Evolutionary conservation across 2,113 vertebrate species (phyloP), one percentile per base, ranked within the genome.

Genomic region (Ochotona curzoniae): DNA sequence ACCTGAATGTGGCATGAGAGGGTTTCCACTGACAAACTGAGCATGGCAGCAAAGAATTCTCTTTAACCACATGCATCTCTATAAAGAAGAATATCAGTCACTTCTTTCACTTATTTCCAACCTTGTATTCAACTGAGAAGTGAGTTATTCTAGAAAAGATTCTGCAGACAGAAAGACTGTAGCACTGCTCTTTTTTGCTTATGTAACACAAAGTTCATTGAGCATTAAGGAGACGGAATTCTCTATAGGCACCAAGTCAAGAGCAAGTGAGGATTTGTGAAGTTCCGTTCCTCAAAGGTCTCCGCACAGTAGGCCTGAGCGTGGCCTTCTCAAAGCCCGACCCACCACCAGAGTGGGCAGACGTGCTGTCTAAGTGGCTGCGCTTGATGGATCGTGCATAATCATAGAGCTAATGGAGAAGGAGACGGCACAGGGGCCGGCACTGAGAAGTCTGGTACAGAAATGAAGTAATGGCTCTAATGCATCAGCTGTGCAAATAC

Each of bases 321-420:
- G 89, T 76, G 7, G 38, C 66, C 44, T 28, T 70, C 73, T 73
- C 1, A 0, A 5, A 26, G 47, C 49, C 49, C 2, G 47, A 25
- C 78, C 73, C 15, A 2, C 76, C 2, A 0, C 5, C 12, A 64
- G 87, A 87, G 38, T 18, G 25, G 70, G 47, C 54, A 35, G 90
- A 66, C 10, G 0, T 13, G 30, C 61, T 15, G 4, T 75, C 92
- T 95, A 44, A 85, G 20, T 85, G 81, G 75, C 83, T 88, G 57
- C 66, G 51, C 78, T 90, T 49, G 0, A 23, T 57, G 51, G 91
- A 93, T 92, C 78, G 9, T 1, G 7, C 12, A 0, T 79, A 71
- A 92, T 60, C 14, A 28, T 28, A 7, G 81, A 60, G 74, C 74
- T 96, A 93, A 95, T 90, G 95, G 78, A 54, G 20, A 1, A 14